Conservation (phyloP, 2,888 invertebrate species). For the Scaptomyza polygonia region DNA sequence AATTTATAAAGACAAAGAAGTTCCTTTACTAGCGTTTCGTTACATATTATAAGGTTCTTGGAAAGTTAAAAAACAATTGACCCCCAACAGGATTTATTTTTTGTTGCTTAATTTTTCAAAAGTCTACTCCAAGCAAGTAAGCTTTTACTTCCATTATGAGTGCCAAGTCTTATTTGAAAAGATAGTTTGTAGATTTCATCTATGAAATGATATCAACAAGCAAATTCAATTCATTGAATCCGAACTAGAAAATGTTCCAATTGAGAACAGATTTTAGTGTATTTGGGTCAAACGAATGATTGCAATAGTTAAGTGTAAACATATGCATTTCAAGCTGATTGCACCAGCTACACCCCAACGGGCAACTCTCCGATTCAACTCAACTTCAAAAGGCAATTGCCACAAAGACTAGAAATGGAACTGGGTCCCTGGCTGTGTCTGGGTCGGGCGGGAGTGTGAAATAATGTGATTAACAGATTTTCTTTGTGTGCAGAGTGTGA, state of each 20-base stretch:
- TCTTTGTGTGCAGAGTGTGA: constrained; percentile 25
- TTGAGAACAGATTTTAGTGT: constrained; percentile 29
- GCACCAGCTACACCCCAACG: constrained; percentile 15
- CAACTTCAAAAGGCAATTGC: constrained; percentile 7
- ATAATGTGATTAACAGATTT: constrained; percentile 72
- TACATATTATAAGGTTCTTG: not conserved
- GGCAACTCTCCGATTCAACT: constrained; percentile 11
- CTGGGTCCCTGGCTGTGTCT: constrained; percentile 8
- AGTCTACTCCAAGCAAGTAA: too few relatives aligned
- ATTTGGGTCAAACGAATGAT: constrained; percentile 59
- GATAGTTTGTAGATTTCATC: not conserved
- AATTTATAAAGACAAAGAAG: too few relatives aligned
- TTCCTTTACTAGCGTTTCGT: not conserved
- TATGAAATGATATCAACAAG: not conserved
- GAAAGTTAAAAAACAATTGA: too few relatives aligned
- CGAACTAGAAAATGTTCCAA: constrained; percentile 13
- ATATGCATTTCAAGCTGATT: constrained; percentile 46
- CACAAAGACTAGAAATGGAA: constrained; percentile 13
- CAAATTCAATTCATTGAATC: constrained; percentile 3
- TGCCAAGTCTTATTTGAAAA: too few relatives aligned
- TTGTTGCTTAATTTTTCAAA: too few relatives aligned
- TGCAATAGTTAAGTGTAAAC: constrained; percentile 54
- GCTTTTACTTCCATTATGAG: too few relatives aligned
- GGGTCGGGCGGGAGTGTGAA: constrained; percentile 34
- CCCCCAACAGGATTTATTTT: too few relatives aligned